Conservation (phyloP, 1,140 invertebrate species). For the Melipona quadrifasciata region DNA sequence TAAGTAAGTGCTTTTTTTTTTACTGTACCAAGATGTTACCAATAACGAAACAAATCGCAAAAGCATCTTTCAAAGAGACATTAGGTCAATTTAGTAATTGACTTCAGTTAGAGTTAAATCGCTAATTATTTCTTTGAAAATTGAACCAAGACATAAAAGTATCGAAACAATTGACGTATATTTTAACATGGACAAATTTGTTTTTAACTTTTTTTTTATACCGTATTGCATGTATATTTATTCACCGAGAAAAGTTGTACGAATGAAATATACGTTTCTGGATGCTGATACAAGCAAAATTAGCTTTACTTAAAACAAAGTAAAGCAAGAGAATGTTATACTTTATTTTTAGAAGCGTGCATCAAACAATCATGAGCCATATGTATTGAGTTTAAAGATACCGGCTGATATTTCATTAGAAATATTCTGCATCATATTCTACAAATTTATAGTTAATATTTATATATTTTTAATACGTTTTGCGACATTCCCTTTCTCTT, state of each 20-base stretch:
- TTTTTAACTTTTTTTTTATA: not conserved
- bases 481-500: not conserved
- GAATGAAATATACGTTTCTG: not conserved
- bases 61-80: not conserved
- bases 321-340: slow-evolving; percentile 2
- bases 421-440: not conserved
- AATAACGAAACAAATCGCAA: not conserved
- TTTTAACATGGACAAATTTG: not conserved
- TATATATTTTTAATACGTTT: not conserved
- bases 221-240: not conserved
- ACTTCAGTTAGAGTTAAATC: not conserved
- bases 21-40: not conserved
- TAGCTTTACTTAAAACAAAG: not conserved
- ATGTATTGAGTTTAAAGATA: not conserved
- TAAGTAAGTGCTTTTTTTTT: too few species aligned
- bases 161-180: not conserved
- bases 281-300: not conserved
- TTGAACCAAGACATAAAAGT: not conserved
- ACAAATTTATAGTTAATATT: slow-evolving; percentile 9
- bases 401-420: slow-evolving; percentile 50
- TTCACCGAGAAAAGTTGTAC: not conserved
- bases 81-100: not conserved
- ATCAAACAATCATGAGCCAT: slow-evolving; percentile 11
- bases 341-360: not conserved
- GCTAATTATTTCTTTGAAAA: not conserved